These are phyloP conservation scores for Protonibea diacanthus DNA, from an alignment of 2,797 vertebrate genomes.

Conservation along the genomic window DNA sequence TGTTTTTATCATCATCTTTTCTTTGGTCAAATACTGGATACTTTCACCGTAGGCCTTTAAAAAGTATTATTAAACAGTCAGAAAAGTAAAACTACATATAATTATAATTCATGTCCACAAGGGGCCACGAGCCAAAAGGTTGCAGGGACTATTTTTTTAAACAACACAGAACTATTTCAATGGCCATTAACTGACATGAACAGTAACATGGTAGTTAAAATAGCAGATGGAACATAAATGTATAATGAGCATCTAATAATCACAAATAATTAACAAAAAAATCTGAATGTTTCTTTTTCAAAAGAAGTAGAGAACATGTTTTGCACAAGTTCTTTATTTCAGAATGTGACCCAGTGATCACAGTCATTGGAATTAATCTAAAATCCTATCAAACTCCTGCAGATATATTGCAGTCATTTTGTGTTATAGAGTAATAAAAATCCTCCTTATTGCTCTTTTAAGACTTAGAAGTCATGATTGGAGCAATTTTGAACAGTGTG, in stretches of 20 bases:
- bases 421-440: constrained; percentile 53
- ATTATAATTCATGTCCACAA: background rate
- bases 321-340: background rate
- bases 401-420: constrained; percentile 61
- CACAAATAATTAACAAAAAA: background rate
- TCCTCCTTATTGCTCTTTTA: constrained; percentile 53
- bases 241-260: background rate
- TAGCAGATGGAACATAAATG: background rate
- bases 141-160: background rate
- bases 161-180: background rate
- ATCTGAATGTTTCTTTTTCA: background rate
- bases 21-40: too few species aligned
- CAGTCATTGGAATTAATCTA: constrained; percentile 42
- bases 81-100: background rate
- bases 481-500: constrained; percentile 53
- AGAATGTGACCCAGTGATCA: constrained; percentile 28
- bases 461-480: constrained; percentile 56
- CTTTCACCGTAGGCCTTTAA: background rate
- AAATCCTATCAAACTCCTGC: constrained; percentile 46
- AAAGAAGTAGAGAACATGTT: background rate
- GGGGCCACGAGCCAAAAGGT: background rate
- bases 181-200: background rate
- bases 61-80: background rate
- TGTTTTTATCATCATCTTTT: too few species aligned
- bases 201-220: background rate